Evolutionary conservation across 2,888 invertebrate genomes (phyloP).

Genomic region (Timema cristinae): DNA sequence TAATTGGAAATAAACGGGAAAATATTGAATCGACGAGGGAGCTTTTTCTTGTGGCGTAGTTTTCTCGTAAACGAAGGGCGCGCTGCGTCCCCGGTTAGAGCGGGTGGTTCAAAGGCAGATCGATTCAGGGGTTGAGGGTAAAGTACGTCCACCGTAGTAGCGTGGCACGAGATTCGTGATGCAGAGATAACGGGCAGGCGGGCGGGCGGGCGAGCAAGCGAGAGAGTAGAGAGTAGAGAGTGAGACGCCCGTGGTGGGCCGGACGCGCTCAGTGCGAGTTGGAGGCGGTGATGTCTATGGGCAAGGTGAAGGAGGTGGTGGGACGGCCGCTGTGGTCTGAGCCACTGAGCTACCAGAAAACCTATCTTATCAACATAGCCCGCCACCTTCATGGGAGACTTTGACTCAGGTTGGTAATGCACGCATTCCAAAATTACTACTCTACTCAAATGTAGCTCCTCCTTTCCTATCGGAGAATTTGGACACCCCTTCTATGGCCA

Average conservation of each 20-base stretch:
- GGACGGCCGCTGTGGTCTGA: neutral
- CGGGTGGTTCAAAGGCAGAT: slow-evolving; percentile 25
- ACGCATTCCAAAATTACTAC: too few species aligned
- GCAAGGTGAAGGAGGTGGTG: too few species aligned
- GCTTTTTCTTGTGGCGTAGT: slow-evolving; percentile 20
- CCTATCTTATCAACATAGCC: neutral
- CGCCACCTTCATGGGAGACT: slow-evolving; percentile 21
- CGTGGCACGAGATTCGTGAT: too few species aligned
- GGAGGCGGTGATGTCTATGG: neutral
- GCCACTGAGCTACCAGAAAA: neutral
- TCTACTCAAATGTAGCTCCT: too few species aligned
- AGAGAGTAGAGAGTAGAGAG: neutral
- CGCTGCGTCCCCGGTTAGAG: slow-evolving; percentile 17
- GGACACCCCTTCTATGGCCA: neutral
- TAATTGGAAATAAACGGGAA: too few species aligned
- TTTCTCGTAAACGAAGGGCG: slow-evolving; percentile 12
- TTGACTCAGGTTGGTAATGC: slow-evolving; percentile 22
- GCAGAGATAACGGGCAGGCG: neutral
- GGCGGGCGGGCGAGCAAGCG: neutral
- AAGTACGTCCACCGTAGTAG: too few species aligned
- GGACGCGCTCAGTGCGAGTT: neutral
- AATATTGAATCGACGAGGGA: neutral
- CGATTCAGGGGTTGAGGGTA: slow-evolving; percentile 13
- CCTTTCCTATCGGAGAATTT: too few species aligned
- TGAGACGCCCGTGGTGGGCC: neutral